A percentile compares a stretch with the other conserved stretches of the same genome.
Conservation (phyloP, 2,888 invertebrate species). For the Pollenia griseotomentosa region DNA sequence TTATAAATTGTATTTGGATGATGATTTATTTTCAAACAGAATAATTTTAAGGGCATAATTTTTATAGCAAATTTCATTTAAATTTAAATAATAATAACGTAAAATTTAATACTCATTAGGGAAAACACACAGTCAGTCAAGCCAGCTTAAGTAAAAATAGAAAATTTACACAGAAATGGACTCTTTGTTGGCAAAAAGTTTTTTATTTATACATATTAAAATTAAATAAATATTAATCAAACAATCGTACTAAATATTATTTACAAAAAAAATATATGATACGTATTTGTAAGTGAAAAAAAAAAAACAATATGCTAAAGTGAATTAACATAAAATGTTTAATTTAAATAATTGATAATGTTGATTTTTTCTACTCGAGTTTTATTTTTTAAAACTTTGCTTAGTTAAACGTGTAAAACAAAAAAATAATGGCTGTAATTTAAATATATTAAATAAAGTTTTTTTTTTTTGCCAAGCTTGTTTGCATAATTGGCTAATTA, state of each 20-base stretch:
- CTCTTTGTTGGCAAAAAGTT: background rate
- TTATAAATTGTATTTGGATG: background rate
- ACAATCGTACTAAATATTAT: slow-evolving; percentile 13
- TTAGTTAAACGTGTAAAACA: background rate
- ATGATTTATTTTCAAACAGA: background rate
- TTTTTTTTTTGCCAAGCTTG: slow-evolving; percentile 6
- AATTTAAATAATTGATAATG: slow-evolving; percentile 64
- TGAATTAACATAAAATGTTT: slow-evolving; percentile 59
- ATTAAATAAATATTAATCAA: slow-evolving; percentile 55
- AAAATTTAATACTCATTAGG: slow-evolving; percentile 51
- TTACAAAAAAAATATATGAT: background rate
- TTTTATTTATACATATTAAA: background rate
- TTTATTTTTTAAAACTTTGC: background rate
- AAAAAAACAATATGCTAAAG: slow-evolving; percentile 41
- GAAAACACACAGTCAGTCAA: slow-evolving; percentile 24
- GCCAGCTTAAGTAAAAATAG: slow-evolving; percentile 34
- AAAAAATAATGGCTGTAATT: background rate
- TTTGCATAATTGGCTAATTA: slow-evolving; percentile 54
- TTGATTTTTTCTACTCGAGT: background rate
- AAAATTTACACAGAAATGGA: background rate
- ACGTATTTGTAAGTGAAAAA: background rate
- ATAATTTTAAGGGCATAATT: background rate
- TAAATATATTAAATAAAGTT: background rate
- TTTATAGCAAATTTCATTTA: slow-evolving; percentile 29
- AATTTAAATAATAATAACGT: slow-evolving; percentile 46